phyloP scores from a whole-genome alignment of 2,113 vertebrate genomes.

The Rhabdornis inornatus region DNA sequence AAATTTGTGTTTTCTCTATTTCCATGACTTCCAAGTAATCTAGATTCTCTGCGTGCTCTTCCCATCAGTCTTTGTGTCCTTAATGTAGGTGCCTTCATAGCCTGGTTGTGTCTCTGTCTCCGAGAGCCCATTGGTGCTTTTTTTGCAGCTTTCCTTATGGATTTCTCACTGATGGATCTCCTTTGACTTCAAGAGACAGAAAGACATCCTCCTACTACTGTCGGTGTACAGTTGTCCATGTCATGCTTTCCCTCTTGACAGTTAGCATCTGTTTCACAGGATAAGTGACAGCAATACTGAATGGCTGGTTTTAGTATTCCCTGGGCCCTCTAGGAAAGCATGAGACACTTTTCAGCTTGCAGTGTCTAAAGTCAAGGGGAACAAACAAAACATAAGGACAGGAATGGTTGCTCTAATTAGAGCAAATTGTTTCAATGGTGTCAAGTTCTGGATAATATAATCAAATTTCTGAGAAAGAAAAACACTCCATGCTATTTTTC shows the following conservation, averaged over 20 bases:
- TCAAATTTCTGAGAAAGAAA: background rate
- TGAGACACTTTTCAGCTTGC: background rate
- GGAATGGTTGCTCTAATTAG: background rate
- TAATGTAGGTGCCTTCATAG: background rate
- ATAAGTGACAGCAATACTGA: background rate
- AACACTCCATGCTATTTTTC: background rate
- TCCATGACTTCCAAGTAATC: background rate
- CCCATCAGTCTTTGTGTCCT: background rate
- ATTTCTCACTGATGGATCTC: background rate
- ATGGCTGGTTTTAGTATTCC: background rate
- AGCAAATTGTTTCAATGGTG: background rate
- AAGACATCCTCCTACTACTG: background rate
- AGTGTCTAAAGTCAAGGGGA: background rate
- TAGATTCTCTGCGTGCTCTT: background rate
- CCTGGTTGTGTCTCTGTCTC: background rate
- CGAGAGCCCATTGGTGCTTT: background rate
- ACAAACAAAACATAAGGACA: background rate
- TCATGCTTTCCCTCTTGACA: background rate
- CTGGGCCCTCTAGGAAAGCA: background rate
- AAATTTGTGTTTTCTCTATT: background rate
- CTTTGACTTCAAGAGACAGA: background rate
- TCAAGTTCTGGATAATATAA: background rate
- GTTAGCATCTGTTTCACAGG: background rate
- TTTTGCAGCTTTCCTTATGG: background rate
- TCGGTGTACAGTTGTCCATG: background rate